phyloP scores from a whole-genome alignment of 2,113 vertebrate species.

The Gambusia affinis region DNA sequence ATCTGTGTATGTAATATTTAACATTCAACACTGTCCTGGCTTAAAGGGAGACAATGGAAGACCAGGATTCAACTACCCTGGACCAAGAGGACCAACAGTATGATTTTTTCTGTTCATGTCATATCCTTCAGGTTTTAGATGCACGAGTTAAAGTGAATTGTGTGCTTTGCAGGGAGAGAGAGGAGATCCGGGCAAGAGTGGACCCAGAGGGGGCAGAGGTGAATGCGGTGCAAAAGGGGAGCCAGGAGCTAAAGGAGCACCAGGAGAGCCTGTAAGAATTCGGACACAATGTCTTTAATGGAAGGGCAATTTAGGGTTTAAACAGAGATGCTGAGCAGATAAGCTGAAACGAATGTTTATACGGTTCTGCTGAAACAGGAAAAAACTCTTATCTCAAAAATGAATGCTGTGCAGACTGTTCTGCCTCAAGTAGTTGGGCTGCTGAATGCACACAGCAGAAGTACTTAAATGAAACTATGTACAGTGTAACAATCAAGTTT shows the following conservation, averaged over 20 bases:
- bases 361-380: background rate
- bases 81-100: slow-evolving; percentile 86
- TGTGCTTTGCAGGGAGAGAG: slow-evolving; percentile 83
- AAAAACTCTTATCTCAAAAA: background rate
- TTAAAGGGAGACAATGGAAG: slow-evolving; percentile 90
- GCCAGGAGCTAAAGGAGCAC: slow-evolving; percentile 82
- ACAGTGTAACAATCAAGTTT: background rate
- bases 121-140: background rate
- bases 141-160: slow-evolving; percentile 14
- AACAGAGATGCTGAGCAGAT: slow-evolving; percentile 6
- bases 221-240: slow-evolving; percentile 88
- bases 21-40: background rate
- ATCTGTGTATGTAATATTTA: background rate
- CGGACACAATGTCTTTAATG: background rate
- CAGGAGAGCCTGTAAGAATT: slow-evolving; percentile 84
- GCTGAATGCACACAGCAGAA: background rate
- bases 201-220: slow-evolving; percentile 87
- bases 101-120: slow-evolving; percentile 5
- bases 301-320: background rate
- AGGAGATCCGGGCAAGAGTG: slow-evolving; percentile 84
- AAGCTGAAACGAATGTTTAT: background rate
- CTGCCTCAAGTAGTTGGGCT: background rate
- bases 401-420: background rate
- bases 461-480: background rate
- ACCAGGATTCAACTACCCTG: slow-evolving; percentile 90